Conservation (phyloP, 2,113 vertebrate species). For the Pedionomus torquatus region DNA sequence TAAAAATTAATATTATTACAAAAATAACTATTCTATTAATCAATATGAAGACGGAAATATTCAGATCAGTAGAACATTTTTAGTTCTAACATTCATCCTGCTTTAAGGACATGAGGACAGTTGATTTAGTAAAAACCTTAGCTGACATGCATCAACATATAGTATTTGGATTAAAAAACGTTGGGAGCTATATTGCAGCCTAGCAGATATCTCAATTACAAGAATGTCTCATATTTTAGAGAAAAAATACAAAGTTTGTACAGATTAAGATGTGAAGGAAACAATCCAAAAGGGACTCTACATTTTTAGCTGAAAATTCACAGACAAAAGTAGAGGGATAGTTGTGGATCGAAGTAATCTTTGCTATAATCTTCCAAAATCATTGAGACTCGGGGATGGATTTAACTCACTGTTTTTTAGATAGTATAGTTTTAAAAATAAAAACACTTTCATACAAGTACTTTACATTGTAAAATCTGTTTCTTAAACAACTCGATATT, state of each 20-base stretch:
- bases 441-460: background rate
- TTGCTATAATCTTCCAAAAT: background rate
- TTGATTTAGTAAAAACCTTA: background rate
- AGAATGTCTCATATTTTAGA: background rate
- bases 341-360: background rate
- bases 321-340: background rate
- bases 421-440: background rate
- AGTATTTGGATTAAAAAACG: background rate
- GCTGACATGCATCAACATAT: background rate
- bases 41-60: conserved; percentile 24
- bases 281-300: background rate
- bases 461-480: background rate
- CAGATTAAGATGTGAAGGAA: background rate
- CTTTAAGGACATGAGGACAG: background rate
- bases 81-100: conserved; percentile 40
- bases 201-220: background rate
- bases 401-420: background rate
- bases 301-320: background rate
- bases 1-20: conserved; percentile 41
- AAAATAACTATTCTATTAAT: conserved; percentile 56
- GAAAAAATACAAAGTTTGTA: background rate
- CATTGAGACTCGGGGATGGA: background rate
- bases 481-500: background rate
- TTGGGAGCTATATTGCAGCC: background rate
- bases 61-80: conserved; percentile 38